A percentile compares a stretch with the other conserved stretches of the same genome.
Evolutionary conservation across 2,888 invertebrate genomes (phyloP).

Genomic region (Acrocera orbiculus): DNA sequence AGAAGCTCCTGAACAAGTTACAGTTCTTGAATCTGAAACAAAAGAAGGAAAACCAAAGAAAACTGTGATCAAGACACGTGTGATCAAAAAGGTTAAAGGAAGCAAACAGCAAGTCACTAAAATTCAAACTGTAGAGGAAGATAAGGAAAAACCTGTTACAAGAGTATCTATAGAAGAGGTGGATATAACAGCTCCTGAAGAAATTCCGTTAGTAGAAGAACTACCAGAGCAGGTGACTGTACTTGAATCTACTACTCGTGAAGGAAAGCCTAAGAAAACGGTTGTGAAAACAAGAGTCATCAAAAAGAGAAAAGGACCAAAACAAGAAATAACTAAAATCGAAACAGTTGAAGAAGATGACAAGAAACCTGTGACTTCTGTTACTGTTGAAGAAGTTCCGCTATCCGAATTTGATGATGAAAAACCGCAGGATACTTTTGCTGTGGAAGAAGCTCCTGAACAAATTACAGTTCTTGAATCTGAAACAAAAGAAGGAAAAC

Average conservation of each 20-base stretch:
- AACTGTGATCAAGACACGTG: conserved; percentile 24
- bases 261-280: conserved; percentile 17
- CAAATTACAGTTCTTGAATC: conserved; percentile 27
- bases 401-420: conserved; percentile 13
- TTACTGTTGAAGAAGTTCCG: conserved; percentile 10
- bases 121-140: conserved; percentile 21
- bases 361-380: conserved; percentile 19
- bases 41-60: conserved; percentile 23
- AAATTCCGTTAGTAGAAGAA: conserved; percentile 9
- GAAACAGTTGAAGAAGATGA: conserved; percentile 29
- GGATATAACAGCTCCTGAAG: conserved; percentile 14
- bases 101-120: conserved; percentile 19
- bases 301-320: conserved; percentile 24
- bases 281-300: conserved; percentile 17
- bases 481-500: conserved; percentile 25
- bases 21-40: conserved; percentile 29
- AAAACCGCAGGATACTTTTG: conserved; percentile 11
- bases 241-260: conserved; percentile 19
- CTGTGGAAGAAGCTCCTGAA: conserved; percentile 12
- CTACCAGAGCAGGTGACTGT: conserved; percentile 17
- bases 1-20: conserved; percentile 15
- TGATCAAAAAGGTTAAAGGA: conserved; percentile 15
- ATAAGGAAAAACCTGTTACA: conserved; percentile 19
- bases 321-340: conserved; percentile 24
- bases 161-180: conserved; percentile 28